Base-by-base conservation (phyloP, 2,797 vertebrate species). In the Anas capensis region DNA sequence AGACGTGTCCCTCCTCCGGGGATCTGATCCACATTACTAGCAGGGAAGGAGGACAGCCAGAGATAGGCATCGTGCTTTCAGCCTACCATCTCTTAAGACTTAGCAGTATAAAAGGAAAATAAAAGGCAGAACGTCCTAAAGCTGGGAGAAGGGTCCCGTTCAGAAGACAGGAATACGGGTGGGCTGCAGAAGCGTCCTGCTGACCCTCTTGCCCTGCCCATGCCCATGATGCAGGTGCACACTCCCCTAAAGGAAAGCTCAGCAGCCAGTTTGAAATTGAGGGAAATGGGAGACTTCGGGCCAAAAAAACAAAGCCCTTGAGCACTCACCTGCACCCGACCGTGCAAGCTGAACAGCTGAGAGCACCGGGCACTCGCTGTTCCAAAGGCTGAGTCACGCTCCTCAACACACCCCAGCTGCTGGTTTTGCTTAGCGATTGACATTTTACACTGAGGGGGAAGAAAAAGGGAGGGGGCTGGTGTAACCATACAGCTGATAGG, bases 291-390 rank as follows among this genome's bases (percentile, higher is more conserved):
- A 88, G 49, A 69, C 14, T 26, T 44, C 14, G 46, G 86, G 80
- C 31, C 27, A 57, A 86, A 82, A 90, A 49, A 53, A 53, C 3
- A 56, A 92, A 80, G 68, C 68, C 62, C 71, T 89, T 68, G 69
- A 92, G 48, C 44, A 75, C 4, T 91, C 76, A 73, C 56, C 87
- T 89, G 84, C 16, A 0, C 48, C 79, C 44, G 89, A 86, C 79
- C 86, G 83, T 93, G 77, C 57, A 15, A 80, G 49, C 17, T 72
- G 53, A 81, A 69, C 87, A 88, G 72, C 85, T 96, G 88, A 72
- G 14, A 83, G 31, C 69, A 61, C 65, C 11, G 36, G 54, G 73
- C 66, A 54, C 26, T 82, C 1, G 0, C 40, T 76, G 34, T 5
- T 73, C 56, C 7, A 6, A 89, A 70, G 48, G 40, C 53, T 80